A percentile compares a stretch with the other conserved stretches of the same genome.
Conservation (phyloP, 2,888 invertebrate genomes). For the Minunthozetes semirufus region DNA sequence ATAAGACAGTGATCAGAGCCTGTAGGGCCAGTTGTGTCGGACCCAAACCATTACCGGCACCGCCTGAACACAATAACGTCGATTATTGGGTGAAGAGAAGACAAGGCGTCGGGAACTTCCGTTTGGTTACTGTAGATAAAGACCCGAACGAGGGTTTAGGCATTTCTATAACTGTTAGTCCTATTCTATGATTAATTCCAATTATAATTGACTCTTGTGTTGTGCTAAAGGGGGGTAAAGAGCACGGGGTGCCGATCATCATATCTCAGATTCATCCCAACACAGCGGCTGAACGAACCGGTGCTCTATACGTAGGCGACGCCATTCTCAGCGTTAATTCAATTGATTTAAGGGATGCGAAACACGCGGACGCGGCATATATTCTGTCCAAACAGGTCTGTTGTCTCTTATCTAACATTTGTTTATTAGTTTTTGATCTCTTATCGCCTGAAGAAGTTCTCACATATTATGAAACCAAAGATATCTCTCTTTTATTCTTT, state of each 20-base stretch:
- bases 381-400: conserved; percentile 64
- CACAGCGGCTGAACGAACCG: conserved; percentile 68
- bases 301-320: conserved; percentile 70
- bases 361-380: conserved; percentile 73
- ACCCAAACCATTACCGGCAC: conserved; percentile 20
- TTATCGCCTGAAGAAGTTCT: too few species aligned
- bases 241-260: conserved; percentile 76
- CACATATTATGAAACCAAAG: too few species aligned
- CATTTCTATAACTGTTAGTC: conserved; percentile 68
- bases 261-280: conserved; percentile 71
- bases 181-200: conserved; percentile 9
- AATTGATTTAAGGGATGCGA: conserved; percentile 65
- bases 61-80: conserved; percentile 39
- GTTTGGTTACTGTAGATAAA: conserved; percentile 60
- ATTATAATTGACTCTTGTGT: conserved; percentile 19
- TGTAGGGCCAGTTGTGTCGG: background rate
- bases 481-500: too few species aligned
- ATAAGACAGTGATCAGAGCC: conserved; percentile 65
- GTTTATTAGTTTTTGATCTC: too few species aligned
- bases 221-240: conserved; percentile 64
- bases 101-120: conserved; percentile 46
- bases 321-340: conserved; percentile 75
- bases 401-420: too few species aligned
- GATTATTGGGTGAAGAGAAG: conserved; percentile 22
- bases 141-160: conserved; percentile 72